Evolutionary conservation across 2,113 vertebrate genomes (phyloP).

Genomic region (Megalops atlanticus): DNA sequence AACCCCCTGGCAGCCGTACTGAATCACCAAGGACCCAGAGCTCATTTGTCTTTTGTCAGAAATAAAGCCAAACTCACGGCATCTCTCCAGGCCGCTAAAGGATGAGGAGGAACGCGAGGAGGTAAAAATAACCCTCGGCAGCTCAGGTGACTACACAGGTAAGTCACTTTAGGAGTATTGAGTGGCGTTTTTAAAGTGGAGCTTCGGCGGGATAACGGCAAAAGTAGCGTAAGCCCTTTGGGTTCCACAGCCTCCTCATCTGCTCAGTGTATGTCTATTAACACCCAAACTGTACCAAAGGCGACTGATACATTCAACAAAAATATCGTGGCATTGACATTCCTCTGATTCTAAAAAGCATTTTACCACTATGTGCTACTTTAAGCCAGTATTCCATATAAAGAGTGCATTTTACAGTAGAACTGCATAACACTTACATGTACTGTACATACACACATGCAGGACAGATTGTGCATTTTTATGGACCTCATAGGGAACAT

Average conservation of each 20-base stretch:
- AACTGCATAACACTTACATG: no score
- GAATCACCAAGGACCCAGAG: slow-evolving; percentile 92
- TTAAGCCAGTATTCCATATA: no score
- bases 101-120: slow-evolving; percentile 84
- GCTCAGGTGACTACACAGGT: slow-evolving; percentile 79
- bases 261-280: no score
- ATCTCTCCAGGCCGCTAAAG: slow-evolving; percentile 93
- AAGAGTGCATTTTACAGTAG: no score
- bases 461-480: no score
- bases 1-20: slow-evolving; percentile 97
- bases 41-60: slow-evolving; percentile 99
- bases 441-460: no score
- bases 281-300: no score
- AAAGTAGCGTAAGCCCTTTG: not conserved
- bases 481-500: no score
- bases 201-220: slow-evolving; percentile 49
- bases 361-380: no score
- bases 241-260: slow-evolving; percentile 22
- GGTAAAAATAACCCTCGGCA: slow-evolving; percentile 91
- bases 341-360: no score
- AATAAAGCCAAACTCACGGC: slow-evolving; percentile 95
- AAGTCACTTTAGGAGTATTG: slow-evolving; percentile 81
- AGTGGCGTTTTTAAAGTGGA: slow-evolving; percentile 78
- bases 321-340: no score
- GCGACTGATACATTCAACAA: no score